Percentiles rank a stretch among this genome's conserved stretches.
phyloP scores from a whole-genome alignment of 2,888 invertebrate genomes.

The Drosophila birchii region DNA sequence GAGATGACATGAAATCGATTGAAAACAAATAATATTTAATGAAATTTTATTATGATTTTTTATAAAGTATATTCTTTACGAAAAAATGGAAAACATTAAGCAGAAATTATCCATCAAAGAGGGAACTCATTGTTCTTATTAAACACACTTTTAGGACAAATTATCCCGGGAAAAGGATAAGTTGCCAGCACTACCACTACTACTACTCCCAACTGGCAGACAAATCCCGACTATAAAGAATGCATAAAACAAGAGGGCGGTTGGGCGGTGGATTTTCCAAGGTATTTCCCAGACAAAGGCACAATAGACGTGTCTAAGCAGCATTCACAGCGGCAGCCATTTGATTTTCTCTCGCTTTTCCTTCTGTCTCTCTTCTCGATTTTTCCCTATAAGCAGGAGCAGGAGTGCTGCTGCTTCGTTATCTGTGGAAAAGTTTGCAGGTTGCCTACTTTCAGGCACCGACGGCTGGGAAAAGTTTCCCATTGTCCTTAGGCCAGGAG shows the following conservation, averaged over 20 bases:
- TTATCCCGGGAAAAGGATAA: neutral
- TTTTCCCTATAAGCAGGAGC: neutral
- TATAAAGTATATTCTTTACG: neutral
- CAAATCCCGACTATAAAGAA: constrained; percentile 63
- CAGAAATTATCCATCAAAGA: neutral
- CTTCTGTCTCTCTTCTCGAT: neutral
- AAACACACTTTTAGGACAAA: neutral
- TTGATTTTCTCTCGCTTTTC: constrained; percentile 38
- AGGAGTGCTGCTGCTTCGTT: constrained; percentile 35
- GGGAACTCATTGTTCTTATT: neutral
- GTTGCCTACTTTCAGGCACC: constrained; percentile 60
- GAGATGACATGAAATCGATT: neutral
- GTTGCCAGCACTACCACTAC: constrained; percentile 32
- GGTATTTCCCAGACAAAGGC: constrained; percentile 49
- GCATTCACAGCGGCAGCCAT: constrained; percentile 32
- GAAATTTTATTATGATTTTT: neutral
- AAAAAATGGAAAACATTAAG: neutral
- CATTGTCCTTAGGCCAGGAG: constrained; percentile 41
- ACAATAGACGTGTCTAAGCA: constrained; percentile 68
- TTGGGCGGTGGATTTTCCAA: constrained; percentile 37
- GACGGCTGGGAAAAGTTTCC: constrained; percentile 20
- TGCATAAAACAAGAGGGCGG: constrained; percentile 19
- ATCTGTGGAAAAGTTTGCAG: constrained; percentile 42
- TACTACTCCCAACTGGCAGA: constrained; percentile 46
- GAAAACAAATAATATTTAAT: neutral